Base-by-base conservation (phyloP, 2,113 vertebrate genomes). In the Takifugu flavidus region DNA sequence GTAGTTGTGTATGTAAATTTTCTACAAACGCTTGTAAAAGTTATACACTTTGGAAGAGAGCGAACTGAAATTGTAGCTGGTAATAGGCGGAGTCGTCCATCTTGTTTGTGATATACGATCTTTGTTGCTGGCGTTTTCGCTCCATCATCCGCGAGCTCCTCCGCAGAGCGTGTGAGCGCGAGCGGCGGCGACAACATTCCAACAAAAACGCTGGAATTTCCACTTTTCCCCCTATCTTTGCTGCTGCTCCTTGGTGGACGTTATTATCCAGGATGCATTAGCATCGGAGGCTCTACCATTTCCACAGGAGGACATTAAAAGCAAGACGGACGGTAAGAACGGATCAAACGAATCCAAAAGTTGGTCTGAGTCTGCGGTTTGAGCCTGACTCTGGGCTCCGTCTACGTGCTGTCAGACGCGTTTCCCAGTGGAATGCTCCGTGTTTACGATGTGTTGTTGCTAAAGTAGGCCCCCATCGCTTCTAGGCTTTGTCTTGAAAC, bases 351-450 rank as follows among this genome's bases (percentile, higher is more conserved):
- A 13, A 46, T 3, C 51, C 0, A 45, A 81, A 81, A 39, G 80
- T 79, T n/a, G 25, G 14, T 78, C 46, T 51, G 39, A n/a, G 31
- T 29, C 74, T 53, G 66, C 65, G 56, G 25, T 61, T 61, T 7
- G 51, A 56, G 27, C 45, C 47, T 13, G 59, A 82, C 20, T 67
- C 10, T 28, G 45, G 70, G 50, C 63, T 62, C n/a, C 70, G 78
- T 71, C 76, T 86, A 82, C 26, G 4, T 53, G 0, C 74, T 78
- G 82, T 50, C 53, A 4, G 0, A 0, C 60, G 10, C 47, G 11
- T 67, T 43, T 15, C 4, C 2, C 4, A 15, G 8, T 5, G 28
- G 34, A 67, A 25, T 27, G 45, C 50, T 31, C 56, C 29, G 50
- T 63, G 27, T 65, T 69, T 65, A 66, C 50, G 44, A 49, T 26